These are phyloP conservation scores for Podarcis siculus DNA, from an alignment of 2,797 vertebrate species.

Conservation along the genomic window DNA sequence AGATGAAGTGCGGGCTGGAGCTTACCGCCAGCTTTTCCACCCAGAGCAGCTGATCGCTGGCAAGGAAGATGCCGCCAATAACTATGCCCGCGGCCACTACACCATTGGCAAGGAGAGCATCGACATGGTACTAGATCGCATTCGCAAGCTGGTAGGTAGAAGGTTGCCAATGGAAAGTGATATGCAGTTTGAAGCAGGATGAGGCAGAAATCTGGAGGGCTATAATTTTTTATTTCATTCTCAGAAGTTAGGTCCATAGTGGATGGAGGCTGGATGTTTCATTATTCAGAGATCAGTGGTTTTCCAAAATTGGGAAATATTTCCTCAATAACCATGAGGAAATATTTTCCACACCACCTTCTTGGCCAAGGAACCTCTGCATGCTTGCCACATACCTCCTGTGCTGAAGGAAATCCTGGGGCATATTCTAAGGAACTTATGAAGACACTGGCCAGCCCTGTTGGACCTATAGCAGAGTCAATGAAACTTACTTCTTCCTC, in stretches of 20 bases:
- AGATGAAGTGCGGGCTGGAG: constrained; percentile 80
- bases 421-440: neutral
- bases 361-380: neutral
- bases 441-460: too few species aligned
- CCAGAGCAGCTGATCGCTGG: constrained; percentile 83
- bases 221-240: neutral
- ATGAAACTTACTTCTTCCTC: too few species aligned
- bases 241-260: neutral
- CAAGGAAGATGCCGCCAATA: constrained; percentile 84
- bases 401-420: neutral
- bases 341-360: neutral
- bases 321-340: neutral
- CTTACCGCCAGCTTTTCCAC: constrained; percentile 80
- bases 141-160: constrained; percentile 79
- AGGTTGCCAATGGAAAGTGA: neutral
- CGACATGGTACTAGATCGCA: constrained; percentile 77
- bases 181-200: neutral
- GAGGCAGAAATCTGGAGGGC: neutral
- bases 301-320: neutral
- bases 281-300: neutral
- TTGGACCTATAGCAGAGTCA: too few species aligned
- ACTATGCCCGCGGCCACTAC: constrained; percentile 83
- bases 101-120: constrained; percentile 83
- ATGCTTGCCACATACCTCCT: neutral
- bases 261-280: neutral